These are phyloP conservation scores for Dendrolimus pini DNA, from an alignment of 2,888 invertebrate genomes.

Conservation along the genomic window DNA sequence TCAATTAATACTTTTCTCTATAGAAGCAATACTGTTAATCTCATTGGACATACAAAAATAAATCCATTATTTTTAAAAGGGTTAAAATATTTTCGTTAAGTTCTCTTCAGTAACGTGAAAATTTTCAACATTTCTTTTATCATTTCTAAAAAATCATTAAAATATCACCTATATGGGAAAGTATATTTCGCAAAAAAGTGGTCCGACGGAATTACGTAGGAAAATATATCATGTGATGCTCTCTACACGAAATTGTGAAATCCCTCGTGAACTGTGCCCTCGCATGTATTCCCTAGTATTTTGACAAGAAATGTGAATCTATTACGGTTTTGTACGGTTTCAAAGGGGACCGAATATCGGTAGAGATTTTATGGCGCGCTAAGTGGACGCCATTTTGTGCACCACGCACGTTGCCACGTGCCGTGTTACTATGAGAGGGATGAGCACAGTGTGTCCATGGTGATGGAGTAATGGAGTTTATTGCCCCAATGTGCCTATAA, in stretches of 20 bases:
- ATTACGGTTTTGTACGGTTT: slow-evolving; percentile 29
- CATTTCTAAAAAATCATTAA: not conserved
- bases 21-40: not conserved
- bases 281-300: slow-evolving; percentile 24
- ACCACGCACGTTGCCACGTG: slow-evolving; percentile 28
- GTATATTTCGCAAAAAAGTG: not conserved
- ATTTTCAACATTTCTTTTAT: slow-evolving; percentile 1
- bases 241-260: slow-evolving; percentile 23
- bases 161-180: not conserved
- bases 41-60: not conserved
- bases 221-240: slow-evolving; percentile 25
- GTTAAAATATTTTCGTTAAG: slow-evolving; percentile 12
- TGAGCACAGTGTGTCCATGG: not conserved
- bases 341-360: slow-evolving; percentile 22
- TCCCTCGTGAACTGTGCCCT: slow-evolving; percentile 20
- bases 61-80: not conserved
- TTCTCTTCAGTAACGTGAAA: slow-evolving; percentile 9
- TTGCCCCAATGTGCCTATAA: not conserved
- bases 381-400: slow-evolving; percentile 44
- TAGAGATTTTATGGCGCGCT: slow-evolving; percentile 40
- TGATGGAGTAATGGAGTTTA: not conserved
- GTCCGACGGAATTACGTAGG: slow-evolving; percentile 9
- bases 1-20: not conserved
- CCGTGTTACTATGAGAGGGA: slow-evolving; percentile 25
- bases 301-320: slow-evolving; percentile 32